phyloP scores from a whole-genome alignment of 2,113 vertebrate species.

The Brachyhypopomus occidentalis region DNA sequence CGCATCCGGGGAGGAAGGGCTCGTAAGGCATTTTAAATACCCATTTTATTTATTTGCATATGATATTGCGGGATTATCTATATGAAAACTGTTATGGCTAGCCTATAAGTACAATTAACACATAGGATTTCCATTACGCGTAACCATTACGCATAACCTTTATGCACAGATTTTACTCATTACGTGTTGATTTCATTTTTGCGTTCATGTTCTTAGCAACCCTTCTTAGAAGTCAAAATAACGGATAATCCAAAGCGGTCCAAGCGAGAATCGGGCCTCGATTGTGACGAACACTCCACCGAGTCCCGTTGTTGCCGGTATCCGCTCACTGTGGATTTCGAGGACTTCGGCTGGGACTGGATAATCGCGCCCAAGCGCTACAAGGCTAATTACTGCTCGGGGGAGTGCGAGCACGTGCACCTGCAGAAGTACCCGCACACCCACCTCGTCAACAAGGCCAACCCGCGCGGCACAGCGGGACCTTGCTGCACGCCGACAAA shows the following conservation, averaged over 20 bases:
- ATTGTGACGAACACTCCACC: conserved; percentile 84
- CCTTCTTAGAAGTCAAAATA: conserved; percentile 88
- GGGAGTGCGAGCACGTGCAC: conserved; percentile 87
- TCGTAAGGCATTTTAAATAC: conserved; percentile 73
- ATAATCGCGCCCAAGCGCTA: conserved; percentile 91
- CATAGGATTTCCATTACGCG: no score
- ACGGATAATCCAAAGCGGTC: conserved; percentile 81
- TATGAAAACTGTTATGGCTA: no score
- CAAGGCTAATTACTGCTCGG: conserved; percentile 90
- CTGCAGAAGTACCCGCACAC: conserved; percentile 89
- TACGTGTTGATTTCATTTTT: not conserved
- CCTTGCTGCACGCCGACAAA: conserved; percentile 90
- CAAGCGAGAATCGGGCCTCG: conserved; percentile 83
- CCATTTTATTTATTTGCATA: no score
- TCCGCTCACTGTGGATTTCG: conserved; percentile 87
- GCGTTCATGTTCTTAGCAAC: conserved; percentile 72
- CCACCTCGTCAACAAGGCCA: conserved; percentile 87
- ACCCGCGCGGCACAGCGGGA: conserved; percentile 82
- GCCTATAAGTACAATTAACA: no score
- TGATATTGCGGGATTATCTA: no score
- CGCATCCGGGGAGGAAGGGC: conserved; percentile 83
- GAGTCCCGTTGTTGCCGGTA: conserved; percentile 88
- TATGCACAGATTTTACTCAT: no score
- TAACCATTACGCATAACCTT: no score
- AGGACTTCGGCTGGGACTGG: conserved; percentile 92